These are phyloP conservation scores for Ganaspis sp. DNA, from an alignment of 1,140 invertebrate genomes.

Conservation along the genomic window DNA sequence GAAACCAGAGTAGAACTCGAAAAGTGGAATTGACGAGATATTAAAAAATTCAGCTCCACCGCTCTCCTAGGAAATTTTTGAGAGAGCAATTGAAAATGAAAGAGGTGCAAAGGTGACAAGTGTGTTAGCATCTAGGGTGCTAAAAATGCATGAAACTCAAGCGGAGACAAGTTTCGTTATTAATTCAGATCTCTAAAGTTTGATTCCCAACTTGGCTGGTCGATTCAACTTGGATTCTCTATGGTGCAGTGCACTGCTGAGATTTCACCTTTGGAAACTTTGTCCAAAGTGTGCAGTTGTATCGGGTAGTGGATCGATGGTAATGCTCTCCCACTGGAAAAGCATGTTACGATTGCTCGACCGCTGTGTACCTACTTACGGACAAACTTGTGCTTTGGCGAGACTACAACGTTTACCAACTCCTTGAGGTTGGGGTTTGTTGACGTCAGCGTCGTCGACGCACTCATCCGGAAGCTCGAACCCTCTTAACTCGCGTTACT, in stretches of 20 bases:
- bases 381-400: constrained; percentile 8
- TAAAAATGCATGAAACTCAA: constrained; percentile 20
- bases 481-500: constrained; percentile 17
- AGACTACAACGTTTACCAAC: constrained; percentile 26
- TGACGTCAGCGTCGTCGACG: neutral
- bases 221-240: neutral
- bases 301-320: constrained; percentile 42
- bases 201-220: constrained; percentile 5
- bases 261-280: constrained; percentile 48
- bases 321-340: constrained; percentile 41
- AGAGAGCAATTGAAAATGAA: neutral
- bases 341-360: constrained; percentile 39
- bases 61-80: neutral
- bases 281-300: constrained; percentile 24
- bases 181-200: constrained; percentile 35
- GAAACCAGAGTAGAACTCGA: too few species aligned
- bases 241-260: constrained; percentile 35
- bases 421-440: constrained; percentile 26
- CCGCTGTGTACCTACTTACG: constrained; percentile 24
- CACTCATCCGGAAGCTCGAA: constrained; percentile 18
- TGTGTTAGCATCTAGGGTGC: neutral
- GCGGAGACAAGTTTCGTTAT: constrained; percentile 37
- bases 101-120: neutral
- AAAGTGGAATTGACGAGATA: too few species aligned
- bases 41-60: too few species aligned